These are phyloP conservation scores for Andrena haemorrhoa DNA, from an alignment of 2,888 invertebrate species.

Conservation along the genomic window DNA sequence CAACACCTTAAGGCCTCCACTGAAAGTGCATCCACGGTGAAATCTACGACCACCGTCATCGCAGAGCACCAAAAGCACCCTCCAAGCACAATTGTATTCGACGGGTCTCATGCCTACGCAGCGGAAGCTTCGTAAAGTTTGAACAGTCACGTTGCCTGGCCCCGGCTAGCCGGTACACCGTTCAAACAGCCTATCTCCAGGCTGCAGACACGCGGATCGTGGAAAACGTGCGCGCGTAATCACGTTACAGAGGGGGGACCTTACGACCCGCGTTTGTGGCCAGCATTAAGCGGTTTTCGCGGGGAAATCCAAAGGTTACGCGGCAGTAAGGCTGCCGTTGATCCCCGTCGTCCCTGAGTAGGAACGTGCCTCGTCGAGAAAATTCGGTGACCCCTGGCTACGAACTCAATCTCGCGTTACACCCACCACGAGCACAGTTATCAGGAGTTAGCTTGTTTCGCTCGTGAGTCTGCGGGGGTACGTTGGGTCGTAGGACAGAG, in stretches of 20 bases:
- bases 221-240: constrained; percentile 1
- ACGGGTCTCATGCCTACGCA: too few species aligned
- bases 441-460: not conserved
- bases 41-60: not conserved
- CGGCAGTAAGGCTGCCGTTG: constrained; percentile 9
- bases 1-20: not conserved
- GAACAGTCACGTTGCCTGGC: too few species aligned
- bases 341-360: constrained; percentile 11
- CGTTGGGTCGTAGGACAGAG: too few species aligned
- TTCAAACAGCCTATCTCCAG: too few species aligned
- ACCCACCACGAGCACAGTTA: constrained; percentile 32
- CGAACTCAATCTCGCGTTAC: constrained; percentile 47
- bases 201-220: constrained; percentile 1
- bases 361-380: constrained; percentile 11
- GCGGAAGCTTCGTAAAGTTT: too few species aligned
- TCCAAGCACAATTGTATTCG: too few species aligned
- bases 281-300: constrained; percentile 4
- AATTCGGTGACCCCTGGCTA: constrained; percentile 47
- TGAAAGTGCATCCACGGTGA: not conserved
- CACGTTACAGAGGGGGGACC: constrained; percentile 10
- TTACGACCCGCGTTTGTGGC: constrained; percentile 5
- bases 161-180: too few species aligned
- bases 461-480: not conserved
- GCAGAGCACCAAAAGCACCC: too few species aligned
- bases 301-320: constrained; percentile 20